These are phyloP conservation scores for Condylura cristata DNA, from an alignment of 2,113 vertebrate genomes.

Conservation along the genomic window DNA sequence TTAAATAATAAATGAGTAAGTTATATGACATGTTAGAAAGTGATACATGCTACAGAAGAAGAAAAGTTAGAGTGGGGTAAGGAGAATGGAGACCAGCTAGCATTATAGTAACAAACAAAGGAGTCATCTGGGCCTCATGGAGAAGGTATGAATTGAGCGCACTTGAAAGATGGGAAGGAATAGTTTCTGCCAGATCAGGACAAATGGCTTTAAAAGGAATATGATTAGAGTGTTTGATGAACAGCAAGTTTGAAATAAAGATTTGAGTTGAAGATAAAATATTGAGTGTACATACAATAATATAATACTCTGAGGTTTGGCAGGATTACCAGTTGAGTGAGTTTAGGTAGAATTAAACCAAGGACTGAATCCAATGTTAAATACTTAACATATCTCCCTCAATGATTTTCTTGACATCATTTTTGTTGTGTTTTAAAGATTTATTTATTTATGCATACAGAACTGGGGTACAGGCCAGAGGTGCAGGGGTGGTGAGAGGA, in stretches of 20 bases:
- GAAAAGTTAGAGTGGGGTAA: neutral
- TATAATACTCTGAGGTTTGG: neutral
- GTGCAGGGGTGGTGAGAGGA: no score
- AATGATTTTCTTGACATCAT: neutral
- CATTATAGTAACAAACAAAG: neutral
- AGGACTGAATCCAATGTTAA: neutral
- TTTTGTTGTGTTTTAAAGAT: no score
- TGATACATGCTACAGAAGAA: neutral
- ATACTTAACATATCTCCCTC: neutral
- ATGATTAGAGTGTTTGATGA: neutral
- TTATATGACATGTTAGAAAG: neutral
- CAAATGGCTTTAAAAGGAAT: neutral
- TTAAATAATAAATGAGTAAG: neutral
- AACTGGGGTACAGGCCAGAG: no score
- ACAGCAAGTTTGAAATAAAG: neutral
- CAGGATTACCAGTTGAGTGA: neutral
- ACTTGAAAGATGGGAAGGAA: neutral
- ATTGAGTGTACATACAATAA: neutral
- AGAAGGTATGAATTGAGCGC: neutral
- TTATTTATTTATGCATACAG: no score
- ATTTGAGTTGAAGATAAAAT: neutral
- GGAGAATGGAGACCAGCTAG: neutral
- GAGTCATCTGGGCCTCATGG: neutral
- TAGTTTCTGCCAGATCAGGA: neutral
- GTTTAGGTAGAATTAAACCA: neutral